Percentiles rank a stretch among this genome's conserved stretches.
Evolutionary conservation across 2,888 invertebrate genomes (phyloP).

Genomic region (Gasteruption jaculator): DNA sequence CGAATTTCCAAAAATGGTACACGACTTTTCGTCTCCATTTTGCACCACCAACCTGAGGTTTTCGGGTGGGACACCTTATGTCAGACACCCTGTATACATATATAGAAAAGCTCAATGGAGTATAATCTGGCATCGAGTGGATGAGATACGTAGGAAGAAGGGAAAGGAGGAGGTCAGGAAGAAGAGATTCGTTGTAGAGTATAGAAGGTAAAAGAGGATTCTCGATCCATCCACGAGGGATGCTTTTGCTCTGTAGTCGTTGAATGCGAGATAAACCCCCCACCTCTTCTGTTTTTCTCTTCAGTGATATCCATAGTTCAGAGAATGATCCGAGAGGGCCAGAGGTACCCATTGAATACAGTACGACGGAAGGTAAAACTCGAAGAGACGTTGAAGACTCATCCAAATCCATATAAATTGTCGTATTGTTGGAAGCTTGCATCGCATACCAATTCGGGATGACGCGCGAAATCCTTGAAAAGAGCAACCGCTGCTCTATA

Average conservation of each 20-base stretch:
- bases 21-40: too few relatives aligned
- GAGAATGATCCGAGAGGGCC: slow-evolving; percentile 29
- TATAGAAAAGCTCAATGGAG: too few relatives aligned
- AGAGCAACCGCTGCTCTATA: slow-evolving; percentile 27
- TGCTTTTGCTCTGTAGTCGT: slow-evolving; percentile 38
- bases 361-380: slow-evolving; percentile 46
- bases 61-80: too few relatives aligned
- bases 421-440: slow-evolving; percentile 42
- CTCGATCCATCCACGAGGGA: slow-evolving; percentile 46
- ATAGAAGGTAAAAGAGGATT: slow-evolving; percentile 44
- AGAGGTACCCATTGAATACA: slow-evolving; percentile 39
- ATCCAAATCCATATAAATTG: slow-evolving; percentile 49
- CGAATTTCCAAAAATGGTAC: too few relatives aligned
- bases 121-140: slow-evolving; percentile 35
- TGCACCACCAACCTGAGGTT: too few relatives aligned
- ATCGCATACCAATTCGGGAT: slow-evolving; percentile 43
- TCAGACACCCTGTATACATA: too few relatives aligned
- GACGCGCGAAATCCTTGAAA: slow-evolving; percentile 33
- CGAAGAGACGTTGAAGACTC: slow-evolving; percentile 42
- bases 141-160: slow-evolving; percentile 4
- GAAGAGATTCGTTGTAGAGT: slow-evolving; percentile 19
- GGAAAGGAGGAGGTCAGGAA: slow-evolving; percentile 13
- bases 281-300: too few relatives aligned
- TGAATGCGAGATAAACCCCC: slow-evolving; percentile 46
- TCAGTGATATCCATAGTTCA: slow-evolving; percentile 38